Base-by-base conservation (phyloP, 2,113 vertebrate genomes). In the Seriola rivoliana region DNA sequence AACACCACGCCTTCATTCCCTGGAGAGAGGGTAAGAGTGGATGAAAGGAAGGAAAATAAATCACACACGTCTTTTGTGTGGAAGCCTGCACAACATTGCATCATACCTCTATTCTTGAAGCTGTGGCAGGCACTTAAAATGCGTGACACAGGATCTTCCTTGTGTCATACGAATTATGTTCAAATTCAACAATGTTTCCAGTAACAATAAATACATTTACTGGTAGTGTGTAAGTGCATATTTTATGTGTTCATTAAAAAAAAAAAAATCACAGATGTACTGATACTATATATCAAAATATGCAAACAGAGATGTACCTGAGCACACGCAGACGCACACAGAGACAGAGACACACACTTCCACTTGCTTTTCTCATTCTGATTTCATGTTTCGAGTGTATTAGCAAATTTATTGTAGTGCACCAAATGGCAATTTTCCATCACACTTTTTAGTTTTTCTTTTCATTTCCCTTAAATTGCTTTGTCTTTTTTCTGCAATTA, bases 1-100 rank as follows among this genome's bases (percentile, higher is more conserved):
- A 99, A 99, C 36, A 99, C 98, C 63, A 98, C 97, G 76, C 98
- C 98, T 94, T 99, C 98, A 0, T 97, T 97, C 81, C 98, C 98
- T 99, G 94, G 34, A 76, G 60, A 86, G 44, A 89, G 42, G 11
- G 29, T 11, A 60, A 75, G 57, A 87, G 75, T 16, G 21, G 65
- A 76, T 62, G 71, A 85, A 63, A 81, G 75, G 38, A 58, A 58
- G 58, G 34, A 36, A 73, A 72, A 60, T 42, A 67, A 67, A 29
- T 68, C 34, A 82, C 10, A 16, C 32, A 55, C 7, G 69, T 36
- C 65, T 57, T 73, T 60, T 74, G 72, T 69, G 52, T 84, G 44
- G 57, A 74, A 69, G 19, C n/a, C 54, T 73, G 19, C 64, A 62
- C 10, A 44, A 46, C 46, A 50, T 74, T 83, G 70, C 38, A 70